These are phyloP conservation scores for Melolontha melolontha DNA, from an alignment of 2,888 invertebrate species.

Conservation along the genomic window DNA sequence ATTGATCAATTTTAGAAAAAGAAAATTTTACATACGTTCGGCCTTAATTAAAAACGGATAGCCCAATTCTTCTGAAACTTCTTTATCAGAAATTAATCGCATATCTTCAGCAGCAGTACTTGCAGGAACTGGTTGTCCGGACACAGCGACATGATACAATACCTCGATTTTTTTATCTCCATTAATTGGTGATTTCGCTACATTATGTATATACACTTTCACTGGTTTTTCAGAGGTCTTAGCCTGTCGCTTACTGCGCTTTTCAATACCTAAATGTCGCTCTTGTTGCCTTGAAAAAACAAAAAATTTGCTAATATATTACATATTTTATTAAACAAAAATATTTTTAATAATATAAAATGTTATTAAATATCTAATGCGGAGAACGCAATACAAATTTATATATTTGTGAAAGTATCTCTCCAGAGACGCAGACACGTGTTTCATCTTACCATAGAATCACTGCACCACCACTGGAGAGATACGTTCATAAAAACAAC, in stretches of 20 bases:
- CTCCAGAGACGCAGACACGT: too few species aligned
- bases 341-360: too few species aligned
- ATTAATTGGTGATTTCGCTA: constrained; percentile 68
- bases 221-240: constrained; percentile 66
- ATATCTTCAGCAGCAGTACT: constrained; percentile 86
- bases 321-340: too few species aligned
- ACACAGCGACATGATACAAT: constrained; percentile 84
- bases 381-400: too few species aligned
- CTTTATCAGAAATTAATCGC: constrained; percentile 81
- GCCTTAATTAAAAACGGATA: constrained; percentile 85
- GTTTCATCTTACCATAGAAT: too few species aligned
- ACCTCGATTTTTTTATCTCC: constrained; percentile 70
- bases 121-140: constrained; percentile 83
- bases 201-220: constrained; percentile 76
- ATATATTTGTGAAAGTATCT: too few species aligned
- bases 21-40: constrained; percentile 75
- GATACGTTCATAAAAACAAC: too few species aligned
- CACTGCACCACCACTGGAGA: too few species aligned
- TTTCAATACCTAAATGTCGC: constrained; percentile 78
- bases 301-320: background rate
- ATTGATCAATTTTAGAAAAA: too few species aligned
- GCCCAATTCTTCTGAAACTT: constrained; percentile 80
- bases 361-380: too few species aligned
- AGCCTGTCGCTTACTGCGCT: constrained; percentile 57
- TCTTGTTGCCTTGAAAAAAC: constrained; percentile 77